Base-by-base conservation (phyloP, 2,888 invertebrate species). In the Congeria kusceri region DNA sequence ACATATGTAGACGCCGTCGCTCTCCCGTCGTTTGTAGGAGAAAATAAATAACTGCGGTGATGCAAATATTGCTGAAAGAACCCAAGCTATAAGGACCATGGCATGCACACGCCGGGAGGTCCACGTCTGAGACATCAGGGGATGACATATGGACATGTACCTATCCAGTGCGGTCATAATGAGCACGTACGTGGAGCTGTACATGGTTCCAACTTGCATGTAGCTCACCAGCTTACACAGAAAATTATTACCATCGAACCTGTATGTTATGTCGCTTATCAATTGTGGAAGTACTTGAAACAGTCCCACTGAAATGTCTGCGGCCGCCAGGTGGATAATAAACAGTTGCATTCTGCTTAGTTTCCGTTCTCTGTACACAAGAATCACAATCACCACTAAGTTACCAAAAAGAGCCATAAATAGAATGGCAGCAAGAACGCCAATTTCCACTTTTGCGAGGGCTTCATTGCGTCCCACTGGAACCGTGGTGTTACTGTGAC, bases 211-310 rank as follows among this genome's bases (percentile, higher is more conserved):
- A 27, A 93, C 86, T 90, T 96, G 96, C 20, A 95, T 94, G 90
- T 95, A 96, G 90, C 95, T 96, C 70, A 96, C 95, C 39, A 95
- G 71, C 66, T 91, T 89, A 86, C 94, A 94, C n/a, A 93, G 74
- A 67, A 93, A 89, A 76, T 93, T 90, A 2, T 93, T 93, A 15
- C 96, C 96, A 83, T 95, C 94, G 86, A 93, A 95, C 82, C 94
- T 91, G 84, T 92, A 95, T 0, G 95, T 95, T 39, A 96, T 94
- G 77, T 96, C 95, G 96, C 96, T 96, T 13, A 94, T 94, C 23
- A 96, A 92, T 92, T 96, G 96, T 0, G 96, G 96, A n/a, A 96
- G 92, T 5, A 96, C 95, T 89, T 96, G 95, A 84, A 96, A 94
- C 82, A 96, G 93, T 0, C 96, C 96, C 1, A 96, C 96, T 68